Conservation (phyloP, 2,797 vertebrate species). For the Astyanax mexicanus region DNA sequence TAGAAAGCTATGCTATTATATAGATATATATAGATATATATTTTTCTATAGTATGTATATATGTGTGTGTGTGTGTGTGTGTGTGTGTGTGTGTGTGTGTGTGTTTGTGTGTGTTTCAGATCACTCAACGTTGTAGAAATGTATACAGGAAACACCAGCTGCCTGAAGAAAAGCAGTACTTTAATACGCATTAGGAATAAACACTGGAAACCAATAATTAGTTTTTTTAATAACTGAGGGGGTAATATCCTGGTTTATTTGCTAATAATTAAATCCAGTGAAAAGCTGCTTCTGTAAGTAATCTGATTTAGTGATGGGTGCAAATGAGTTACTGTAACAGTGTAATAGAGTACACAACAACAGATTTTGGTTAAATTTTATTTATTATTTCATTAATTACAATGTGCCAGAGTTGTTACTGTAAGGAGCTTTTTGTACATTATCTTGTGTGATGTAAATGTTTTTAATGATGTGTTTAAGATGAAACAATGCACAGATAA, state of each 20-base stretch:
- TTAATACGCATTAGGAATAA: neutral
- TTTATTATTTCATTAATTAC: constrained; percentile 51
- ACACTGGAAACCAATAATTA: neutral
- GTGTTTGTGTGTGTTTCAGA: constrained; percentile 40
- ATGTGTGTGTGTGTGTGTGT: too few relatives aligned
- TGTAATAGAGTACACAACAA: neutral
- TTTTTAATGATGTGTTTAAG: neutral
- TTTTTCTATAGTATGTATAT: neutral
- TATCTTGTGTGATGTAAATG: neutral
- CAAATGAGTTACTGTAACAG: neutral
- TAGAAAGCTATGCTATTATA: too few relatives aligned
- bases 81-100: neutral
- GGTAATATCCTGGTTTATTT: too few relatives aligned
- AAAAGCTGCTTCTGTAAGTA: neutral
- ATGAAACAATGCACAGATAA: too few relatives aligned
- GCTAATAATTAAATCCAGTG: neutral
- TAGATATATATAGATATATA: too few relatives aligned
- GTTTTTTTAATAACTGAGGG: neutral
- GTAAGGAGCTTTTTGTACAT: constrained; percentile 12
- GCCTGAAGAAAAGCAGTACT: constrained; percentile 16
- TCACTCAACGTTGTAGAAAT: constrained; percentile 51
- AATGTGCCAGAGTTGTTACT: constrained; percentile 39
- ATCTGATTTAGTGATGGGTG: neutral
- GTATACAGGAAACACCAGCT: constrained; percentile 7
- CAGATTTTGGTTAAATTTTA: constrained; percentile 22